Percentiles rank a stretch among this genome's conserved stretches.
Conservation (phyloP, 2,113 vertebrate species). For the Halcyon malimbica region DNA sequence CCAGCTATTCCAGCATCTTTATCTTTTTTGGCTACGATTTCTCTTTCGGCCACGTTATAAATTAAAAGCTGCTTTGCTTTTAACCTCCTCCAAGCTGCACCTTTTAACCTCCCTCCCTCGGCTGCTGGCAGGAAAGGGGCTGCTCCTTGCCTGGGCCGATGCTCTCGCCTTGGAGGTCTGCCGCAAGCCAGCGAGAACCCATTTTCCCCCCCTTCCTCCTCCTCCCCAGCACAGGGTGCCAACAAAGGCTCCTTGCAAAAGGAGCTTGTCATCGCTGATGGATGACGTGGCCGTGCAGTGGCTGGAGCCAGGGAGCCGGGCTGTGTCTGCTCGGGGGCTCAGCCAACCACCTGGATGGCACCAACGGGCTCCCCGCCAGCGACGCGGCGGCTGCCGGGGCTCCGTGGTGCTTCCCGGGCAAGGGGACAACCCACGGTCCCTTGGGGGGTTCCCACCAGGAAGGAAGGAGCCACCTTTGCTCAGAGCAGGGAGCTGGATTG, state of each 20-base stretch:
- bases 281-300: slow-evolving; percentile 26
- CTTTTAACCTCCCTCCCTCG: slow-evolving; percentile 34
- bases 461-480: background rate
- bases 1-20: slow-evolving; percentile 67
- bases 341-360: slow-evolving; percentile 58
- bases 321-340: background rate
- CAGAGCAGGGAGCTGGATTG: background rate
- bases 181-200: background rate
- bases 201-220: no score
- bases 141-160: background rate
- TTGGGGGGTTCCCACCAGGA: background rate
- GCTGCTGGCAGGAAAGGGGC: slow-evolving; percentile 22
- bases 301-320: slow-evolving; percentile 44
- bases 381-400: background rate
- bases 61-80: slow-evolving; percentile 59
- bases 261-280: slow-evolving; percentile 60
- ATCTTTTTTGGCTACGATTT: slow-evolving; percentile 52
- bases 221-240: slow-evolving; percentile 1
- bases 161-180: slow-evolving; percentile 37
- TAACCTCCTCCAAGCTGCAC: slow-evolving; percentile 51
- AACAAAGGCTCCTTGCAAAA: slow-evolving; percentile 62
- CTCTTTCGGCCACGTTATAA: slow-evolving; percentile 60
- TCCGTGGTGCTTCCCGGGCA: background rate
- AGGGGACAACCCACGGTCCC: background rate
- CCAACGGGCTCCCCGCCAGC: background rate